These are phyloP conservation scores for Glandiceps talaboti DNA, from an alignment of 53 echinoderm and acorn worm species.

Conservation along the genomic window DNA sequence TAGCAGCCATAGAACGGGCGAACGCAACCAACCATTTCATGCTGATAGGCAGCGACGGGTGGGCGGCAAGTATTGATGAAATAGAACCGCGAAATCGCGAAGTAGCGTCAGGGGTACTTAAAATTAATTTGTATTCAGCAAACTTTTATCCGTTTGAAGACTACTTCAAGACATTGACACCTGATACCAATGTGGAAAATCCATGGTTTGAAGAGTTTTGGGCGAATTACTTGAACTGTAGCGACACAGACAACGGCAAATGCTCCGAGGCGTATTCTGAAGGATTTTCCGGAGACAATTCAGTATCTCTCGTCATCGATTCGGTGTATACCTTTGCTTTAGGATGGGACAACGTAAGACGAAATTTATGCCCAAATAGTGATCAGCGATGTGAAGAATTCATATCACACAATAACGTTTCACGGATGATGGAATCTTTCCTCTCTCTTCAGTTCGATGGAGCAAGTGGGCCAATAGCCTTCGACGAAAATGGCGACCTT, in stretches of 20 bases:
- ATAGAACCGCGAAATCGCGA: slow-evolving; percentile 22
- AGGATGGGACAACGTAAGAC: slow-evolving; percentile 16
- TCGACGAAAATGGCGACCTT: slow-evolving; percentile 16
- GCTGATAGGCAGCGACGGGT: slow-evolving; percentile 72
- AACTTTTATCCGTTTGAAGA: slow-evolving; percentile 39
- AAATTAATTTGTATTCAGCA: slow-evolving; percentile 41
- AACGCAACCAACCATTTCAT: slow-evolving; percentile 27
- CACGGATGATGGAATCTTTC: not conserved
- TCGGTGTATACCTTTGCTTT: slow-evolving; percentile 26
- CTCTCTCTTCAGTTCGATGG: not conserved
- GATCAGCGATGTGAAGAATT: not conserved
- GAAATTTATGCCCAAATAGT: slow-evolving; percentile 2
- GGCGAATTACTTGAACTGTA: slow-evolving; percentile 1
- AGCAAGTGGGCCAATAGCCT: not conserved
- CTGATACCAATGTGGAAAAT: slow-evolving; percentile 3
- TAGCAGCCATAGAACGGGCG: slow-evolving; percentile 21
- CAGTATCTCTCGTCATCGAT: slow-evolving; percentile 42
- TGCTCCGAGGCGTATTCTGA: slow-evolving; percentile 8
- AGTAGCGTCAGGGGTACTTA: slow-evolving; percentile 41
- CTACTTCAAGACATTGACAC: slow-evolving; percentile 22
- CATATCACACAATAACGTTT: not conserved
- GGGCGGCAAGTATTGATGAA: slow-evolving; percentile 68
- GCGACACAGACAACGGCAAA: not conserved
- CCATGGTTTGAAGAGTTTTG: slow-evolving; percentile 19
- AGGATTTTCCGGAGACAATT: slow-evolving; percentile 11